Evolutionary conservation across 2,888 invertebrate species (phyloP), one percentile per base, ranked within the genome.

Genomic region (Brachyptera risi): DNA sequence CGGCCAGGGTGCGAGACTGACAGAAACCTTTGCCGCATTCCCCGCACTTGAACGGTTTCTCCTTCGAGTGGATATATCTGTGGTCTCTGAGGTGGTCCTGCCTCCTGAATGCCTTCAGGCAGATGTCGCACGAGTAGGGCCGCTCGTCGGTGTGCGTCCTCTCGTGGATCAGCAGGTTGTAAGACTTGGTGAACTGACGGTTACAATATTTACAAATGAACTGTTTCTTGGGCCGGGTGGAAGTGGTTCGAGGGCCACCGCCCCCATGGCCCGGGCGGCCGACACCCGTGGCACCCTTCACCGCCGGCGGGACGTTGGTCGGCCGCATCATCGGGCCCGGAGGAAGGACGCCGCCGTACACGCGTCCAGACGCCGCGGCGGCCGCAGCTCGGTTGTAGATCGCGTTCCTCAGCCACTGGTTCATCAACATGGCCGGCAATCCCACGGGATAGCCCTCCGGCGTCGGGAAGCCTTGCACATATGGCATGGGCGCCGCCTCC

Each of bases 1-100:
- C 96, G 1, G 96, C 95, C 67, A 98, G 79, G 0, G 98, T 98
- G 56, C 98, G 82, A 21, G 94, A 92, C 74, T 98, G 98, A 74
- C 98, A 99, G 78, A 99, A 98, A 3, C 98, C 98, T 78, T 98
- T 98, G 47, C 96, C 96, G 75, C 98, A 98, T 70, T 96, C 92
- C 2, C 83, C 85, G 76, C 98, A 99, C 73, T 96, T 97, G 79
- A 97, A 98, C 0, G 98, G 98, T 75, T 98, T 98, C 77, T 97
- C 96, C 74, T 97, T 97, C 67, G 94, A 94, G 78, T 98, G 98
- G 67, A 97, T 98, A 78, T 96, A 98, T 89, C 92, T 90, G 79
- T 93, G 92, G 73, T 92, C 92, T 76, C 92, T 84, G 64, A 93
- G 83, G 76, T 93, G 92, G 77, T 97, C 96, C 78, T 96, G 96